A percentile compares a stretch with the other conserved stretches of the same genome.
Conservation (phyloP, 1,140 invertebrate genomes). For the Phocides pigmalion region DNA sequence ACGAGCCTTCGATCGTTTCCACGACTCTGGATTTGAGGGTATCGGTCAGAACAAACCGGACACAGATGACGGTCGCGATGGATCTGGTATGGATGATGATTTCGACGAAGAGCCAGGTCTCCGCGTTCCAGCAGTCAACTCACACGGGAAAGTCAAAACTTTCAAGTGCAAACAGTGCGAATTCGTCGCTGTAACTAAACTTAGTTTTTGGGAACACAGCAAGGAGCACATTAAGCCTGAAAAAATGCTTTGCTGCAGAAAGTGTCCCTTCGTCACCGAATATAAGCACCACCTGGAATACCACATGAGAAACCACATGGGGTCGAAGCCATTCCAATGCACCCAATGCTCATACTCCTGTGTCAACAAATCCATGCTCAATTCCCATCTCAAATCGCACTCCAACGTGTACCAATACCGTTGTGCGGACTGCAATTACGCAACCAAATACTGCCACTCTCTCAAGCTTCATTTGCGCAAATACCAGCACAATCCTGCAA, state of each 20-base stretch:
- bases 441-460: conserved; percentile 99
- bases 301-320: conserved; percentile 97
- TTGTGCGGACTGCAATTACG: conserved; percentile 97
- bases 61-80: conserved; percentile 74
- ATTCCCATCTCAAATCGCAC: conserved; percentile 99
- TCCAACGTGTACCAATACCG: conserved; percentile 98
- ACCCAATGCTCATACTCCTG: conserved; percentile 95
- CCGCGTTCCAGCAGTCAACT: conserved; percentile 89
- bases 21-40: conserved; percentile 70
- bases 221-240: conserved; percentile 96
- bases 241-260: conserved; percentile 94
- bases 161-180: conserved; percentile 97
- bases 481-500: conserved; percentile 93
- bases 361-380: conserved; percentile 99
- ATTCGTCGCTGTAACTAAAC: conserved; percentile 92
- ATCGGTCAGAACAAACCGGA: conserved; percentile 58
- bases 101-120: conserved; percentile 87
- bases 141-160: conserved; percentile 93
- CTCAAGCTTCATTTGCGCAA: conserved; percentile 98
- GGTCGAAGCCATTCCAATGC: conserved; percentile 98
- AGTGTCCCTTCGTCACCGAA: conserved; percentile 98
- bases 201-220: conserved; percentile 97
- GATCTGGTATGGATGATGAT: conserved; percentile 82
- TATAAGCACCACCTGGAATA: conserved; percentile 99
- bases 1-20: conserved; percentile 60